A percentile compares a stretch with the other conserved stretches of the same genome.
phyloP scores from a whole-genome alignment of 2,113 vertebrate genomes.

The Grammomys dolichurus region DNA sequence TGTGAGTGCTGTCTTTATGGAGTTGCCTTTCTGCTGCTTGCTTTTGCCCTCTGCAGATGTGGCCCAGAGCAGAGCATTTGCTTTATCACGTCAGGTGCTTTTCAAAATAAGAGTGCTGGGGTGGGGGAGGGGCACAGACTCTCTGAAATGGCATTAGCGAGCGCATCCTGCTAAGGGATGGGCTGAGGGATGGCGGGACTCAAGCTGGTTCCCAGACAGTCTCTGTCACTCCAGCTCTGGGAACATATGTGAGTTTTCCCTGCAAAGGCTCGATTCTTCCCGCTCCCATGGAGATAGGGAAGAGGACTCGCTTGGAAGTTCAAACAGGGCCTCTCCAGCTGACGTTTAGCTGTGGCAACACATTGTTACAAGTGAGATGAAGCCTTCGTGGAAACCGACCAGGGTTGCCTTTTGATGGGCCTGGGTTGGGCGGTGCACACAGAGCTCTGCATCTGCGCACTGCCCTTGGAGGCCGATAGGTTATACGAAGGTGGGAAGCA shows the following conservation, averaged over 20 bases:
- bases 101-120: neutral
- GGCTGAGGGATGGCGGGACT: neutral
- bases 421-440: neutral
- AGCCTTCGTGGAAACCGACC: neutral
- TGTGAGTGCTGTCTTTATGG: neutral
- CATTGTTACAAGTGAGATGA: conserved; percentile 25
- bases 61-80: neutral
- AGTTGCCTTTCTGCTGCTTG: neutral
- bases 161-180: neutral
- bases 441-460: neutral
- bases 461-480: neutral
- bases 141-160: neutral
- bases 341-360: neutral
- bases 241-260: neutral
- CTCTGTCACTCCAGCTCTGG: neutral
- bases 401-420: neutral
- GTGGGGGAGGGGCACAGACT: neutral
- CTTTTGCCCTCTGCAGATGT: neutral
- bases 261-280: neutral
- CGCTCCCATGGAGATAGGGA: conserved; percentile 8
- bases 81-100: neutral
- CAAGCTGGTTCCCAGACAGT: neutral
- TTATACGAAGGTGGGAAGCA: neutral
- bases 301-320: neutral
- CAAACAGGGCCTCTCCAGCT: conserved; percentile 47